Evolutionary conservation across 23 tunicate species (phyloP).

Genomic region (Styela clava): DNA sequence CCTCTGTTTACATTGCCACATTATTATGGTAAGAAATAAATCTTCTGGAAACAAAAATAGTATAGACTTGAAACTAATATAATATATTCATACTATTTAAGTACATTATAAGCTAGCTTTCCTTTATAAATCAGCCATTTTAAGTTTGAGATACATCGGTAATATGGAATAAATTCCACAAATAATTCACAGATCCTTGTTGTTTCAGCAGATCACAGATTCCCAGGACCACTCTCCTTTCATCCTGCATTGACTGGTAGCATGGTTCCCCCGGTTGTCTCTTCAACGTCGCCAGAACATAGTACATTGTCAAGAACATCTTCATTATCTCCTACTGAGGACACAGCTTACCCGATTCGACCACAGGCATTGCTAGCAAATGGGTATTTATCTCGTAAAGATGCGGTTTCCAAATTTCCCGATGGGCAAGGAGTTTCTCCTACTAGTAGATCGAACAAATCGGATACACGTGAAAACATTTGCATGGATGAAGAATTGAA

Average conservation of each 20-base stretch:
- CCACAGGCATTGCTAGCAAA: background rate
- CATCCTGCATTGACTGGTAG: slow-evolving; percentile 1
- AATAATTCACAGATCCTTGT: no score
- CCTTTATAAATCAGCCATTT: no score
- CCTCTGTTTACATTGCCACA: slow-evolving; percentile 19
- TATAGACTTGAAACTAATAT: no score
- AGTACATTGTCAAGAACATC: background rate
- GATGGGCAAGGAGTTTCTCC: background rate
- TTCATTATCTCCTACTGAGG: slow-evolving; percentile 17
- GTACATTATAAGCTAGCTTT: no score
- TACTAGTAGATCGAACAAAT: background rate
- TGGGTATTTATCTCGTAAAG: background rate
- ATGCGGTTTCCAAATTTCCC: background rate
- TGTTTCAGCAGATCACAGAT: slow-evolving; percentile 28
- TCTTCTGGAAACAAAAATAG: no score
- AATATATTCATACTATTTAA: background rate
- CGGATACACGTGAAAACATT: background rate
- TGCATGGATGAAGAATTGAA: background rate
- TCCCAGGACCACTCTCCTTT: background rate
- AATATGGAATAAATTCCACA: no score
- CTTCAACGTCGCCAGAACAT: background rate
- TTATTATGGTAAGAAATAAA: slow-evolving; percentile 24
- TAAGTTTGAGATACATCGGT: no score
- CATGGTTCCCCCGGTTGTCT: background rate
- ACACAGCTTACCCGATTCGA: background rate